A percentile compares a stretch with the other conserved stretches of the same genome.
Evolutionary conservation across 1,140 invertebrate genomes (phyloP).

Genomic region (Rhopalosiphum padi): DNA sequence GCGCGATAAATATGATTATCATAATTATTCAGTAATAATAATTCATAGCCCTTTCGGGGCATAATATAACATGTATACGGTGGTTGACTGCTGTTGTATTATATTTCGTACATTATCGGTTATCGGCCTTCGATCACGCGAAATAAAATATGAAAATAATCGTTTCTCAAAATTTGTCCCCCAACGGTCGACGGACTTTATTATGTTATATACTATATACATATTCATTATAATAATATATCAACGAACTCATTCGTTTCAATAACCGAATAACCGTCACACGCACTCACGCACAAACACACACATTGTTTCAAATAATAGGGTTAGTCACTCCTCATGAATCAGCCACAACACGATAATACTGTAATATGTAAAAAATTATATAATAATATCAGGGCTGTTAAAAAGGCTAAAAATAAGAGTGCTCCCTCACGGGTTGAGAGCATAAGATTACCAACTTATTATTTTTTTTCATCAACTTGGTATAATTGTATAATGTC

Average conservation of each 20-base stretch:
- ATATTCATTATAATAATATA: constrained; percentile 8
- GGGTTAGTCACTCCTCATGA: background rate
- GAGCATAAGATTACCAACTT: no score
- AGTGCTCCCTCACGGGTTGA: no score
- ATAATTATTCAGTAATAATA: no score
- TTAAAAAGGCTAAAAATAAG: background rate
- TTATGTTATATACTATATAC: background rate
- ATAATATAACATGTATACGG: no score
- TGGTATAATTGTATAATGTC: no score
- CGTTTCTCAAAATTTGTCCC: background rate
- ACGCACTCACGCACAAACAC: no score
- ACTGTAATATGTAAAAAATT: background rate
- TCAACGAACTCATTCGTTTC: background rate
- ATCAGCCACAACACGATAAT: background rate
- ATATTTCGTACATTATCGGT: background rate
- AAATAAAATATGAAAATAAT: background rate
- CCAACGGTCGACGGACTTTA: background rate
- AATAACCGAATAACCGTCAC: background rate
- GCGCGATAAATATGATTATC: no score
- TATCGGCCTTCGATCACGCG: background rate
- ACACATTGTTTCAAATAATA: background rate
- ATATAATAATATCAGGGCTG: background rate
- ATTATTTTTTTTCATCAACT: no score
- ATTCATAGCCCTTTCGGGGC: no score
- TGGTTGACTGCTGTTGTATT: background rate